Conservation (phyloP, 2,797 vertebrate genomes). For the Lycodopsis pacificus region DNA sequence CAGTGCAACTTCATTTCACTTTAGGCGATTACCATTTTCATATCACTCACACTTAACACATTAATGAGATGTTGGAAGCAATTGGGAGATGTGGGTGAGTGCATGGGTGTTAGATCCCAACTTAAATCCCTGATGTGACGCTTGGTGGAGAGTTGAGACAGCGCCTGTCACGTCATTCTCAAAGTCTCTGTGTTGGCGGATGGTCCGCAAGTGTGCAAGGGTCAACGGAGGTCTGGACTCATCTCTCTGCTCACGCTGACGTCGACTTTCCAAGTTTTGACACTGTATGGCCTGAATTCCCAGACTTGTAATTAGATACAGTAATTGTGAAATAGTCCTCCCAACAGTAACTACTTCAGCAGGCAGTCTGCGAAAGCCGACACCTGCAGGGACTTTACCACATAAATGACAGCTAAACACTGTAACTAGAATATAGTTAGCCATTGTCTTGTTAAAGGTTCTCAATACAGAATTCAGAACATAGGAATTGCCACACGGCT, state of each 20-base stretch:
- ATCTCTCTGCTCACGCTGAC: conserved; percentile 21
- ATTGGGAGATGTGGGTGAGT: conserved; percentile 52
- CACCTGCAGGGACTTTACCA: background rate
- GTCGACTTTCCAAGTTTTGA: conserved; percentile 22
- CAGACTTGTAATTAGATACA: conserved; percentile 20
- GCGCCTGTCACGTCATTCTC: conserved; percentile 51
- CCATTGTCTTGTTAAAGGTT: background rate
- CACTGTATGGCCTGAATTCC: background rate
- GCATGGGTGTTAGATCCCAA: conserved; percentile 54
- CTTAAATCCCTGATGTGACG: conserved; percentile 50
- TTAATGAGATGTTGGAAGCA: conserved; percentile 67
- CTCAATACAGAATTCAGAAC: background rate
- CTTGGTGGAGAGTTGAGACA: conserved; percentile 53
- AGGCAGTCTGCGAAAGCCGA: background rate
- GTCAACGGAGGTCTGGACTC: conserved; percentile 36
- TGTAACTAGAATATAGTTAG: background rate
- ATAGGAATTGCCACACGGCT: background rate
- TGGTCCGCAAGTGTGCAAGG: conserved; percentile 57
- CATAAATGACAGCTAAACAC: background rate
- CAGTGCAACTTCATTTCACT: conserved; percentile 63
- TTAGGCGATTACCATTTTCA: conserved; percentile 68
- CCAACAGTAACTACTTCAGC: background rate
- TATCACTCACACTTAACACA: conserved; percentile 65
- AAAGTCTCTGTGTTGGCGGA: conserved; percentile 50
- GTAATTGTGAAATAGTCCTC: conserved; percentile 13